Percentiles rank a stretch among this genome's conserved stretches.
Evolutionary conservation across 1,140 invertebrate genomes (phyloP).

Genomic region (Meloidogyne chitwoodi): DNA sequence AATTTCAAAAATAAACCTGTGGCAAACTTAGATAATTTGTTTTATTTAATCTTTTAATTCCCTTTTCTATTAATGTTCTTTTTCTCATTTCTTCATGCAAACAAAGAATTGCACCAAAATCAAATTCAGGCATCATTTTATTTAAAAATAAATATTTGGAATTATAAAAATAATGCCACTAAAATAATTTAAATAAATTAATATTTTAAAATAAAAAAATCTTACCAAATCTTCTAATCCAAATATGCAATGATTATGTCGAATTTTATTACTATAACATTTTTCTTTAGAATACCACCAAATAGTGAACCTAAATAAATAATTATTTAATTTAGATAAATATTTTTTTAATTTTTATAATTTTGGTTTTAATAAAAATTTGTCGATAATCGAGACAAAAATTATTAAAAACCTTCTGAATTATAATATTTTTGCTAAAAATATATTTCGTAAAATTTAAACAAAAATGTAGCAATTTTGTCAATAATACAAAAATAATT

Average conservation of each 20-base stretch:
- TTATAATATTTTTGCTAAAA: too few species aligned
- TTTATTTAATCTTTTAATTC: too few species aligned
- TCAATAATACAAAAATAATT: too few species aligned
- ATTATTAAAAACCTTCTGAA: too few species aligned
- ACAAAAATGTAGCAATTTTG: too few species aligned
- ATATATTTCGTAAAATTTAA: too few species aligned
- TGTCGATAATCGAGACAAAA: too few species aligned
- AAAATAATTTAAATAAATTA: neutral
- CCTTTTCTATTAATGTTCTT: too few species aligned
- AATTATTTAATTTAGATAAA: neutral
- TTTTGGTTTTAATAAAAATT: too few species aligned
- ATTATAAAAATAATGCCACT: neutral
- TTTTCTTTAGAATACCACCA: neutral
- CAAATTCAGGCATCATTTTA: conserved; percentile 64
- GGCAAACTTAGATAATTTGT: too few species aligned
- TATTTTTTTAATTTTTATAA: too few species aligned
- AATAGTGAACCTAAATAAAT: conserved; percentile 4
- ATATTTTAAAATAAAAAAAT: neutral
- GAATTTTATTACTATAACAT: conserved; percentile 42
- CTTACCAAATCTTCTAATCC: conserved; percentile 18
- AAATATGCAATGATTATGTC: conserved; percentile 3
- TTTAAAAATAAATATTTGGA: conserved; percentile 64
- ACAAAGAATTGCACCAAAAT: conserved; percentile 61
- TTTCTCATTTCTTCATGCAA: conserved; percentile 21
- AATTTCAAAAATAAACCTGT: too few species aligned